These are phyloP conservation scores for Eledone cirrhosa DNA, from an alignment of 2,888 invertebrate genomes.

Conservation along the genomic window DNA sequence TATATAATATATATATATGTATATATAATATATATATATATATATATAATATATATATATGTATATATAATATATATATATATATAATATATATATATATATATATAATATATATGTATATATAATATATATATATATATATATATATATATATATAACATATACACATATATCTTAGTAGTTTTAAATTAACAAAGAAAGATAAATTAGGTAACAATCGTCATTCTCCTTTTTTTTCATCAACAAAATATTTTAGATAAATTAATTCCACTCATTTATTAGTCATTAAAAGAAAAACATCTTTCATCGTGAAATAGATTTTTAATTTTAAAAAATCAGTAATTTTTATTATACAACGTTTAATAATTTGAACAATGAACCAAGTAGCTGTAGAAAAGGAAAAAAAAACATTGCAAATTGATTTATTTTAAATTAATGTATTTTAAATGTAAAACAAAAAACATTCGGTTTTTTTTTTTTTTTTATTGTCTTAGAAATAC, in stretches of 20 bases:
- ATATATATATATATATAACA: no score
- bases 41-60: no score
- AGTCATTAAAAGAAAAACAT: slow-evolving; percentile 13
- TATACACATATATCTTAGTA: not conserved
- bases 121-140: no score
- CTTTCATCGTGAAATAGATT: not conserved
- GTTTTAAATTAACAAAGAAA: not conserved
- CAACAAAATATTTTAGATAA: slow-evolving; percentile 15
- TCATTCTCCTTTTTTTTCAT: slow-evolving; percentile 5
- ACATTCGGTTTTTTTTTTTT: not conserved
- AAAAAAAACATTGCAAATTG: no score
- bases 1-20: no score
- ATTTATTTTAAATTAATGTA: not conserved
- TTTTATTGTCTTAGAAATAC: not conserved
- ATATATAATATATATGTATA: no score
- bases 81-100: no score
- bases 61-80: no score
- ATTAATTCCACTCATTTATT: slow-evolving; percentile 15
- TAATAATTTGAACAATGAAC: no score
- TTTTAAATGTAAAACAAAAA: slow-evolving; percentile 1
- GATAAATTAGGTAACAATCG: not conserved
- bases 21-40: not conserved
- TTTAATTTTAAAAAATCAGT: no score
- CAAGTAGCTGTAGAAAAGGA: no score
- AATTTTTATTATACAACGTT: no score